Evolutionary conservation across 2,797 vertebrate genomes (phyloP).

Genomic region (Eulemur albifrons): DNA sequence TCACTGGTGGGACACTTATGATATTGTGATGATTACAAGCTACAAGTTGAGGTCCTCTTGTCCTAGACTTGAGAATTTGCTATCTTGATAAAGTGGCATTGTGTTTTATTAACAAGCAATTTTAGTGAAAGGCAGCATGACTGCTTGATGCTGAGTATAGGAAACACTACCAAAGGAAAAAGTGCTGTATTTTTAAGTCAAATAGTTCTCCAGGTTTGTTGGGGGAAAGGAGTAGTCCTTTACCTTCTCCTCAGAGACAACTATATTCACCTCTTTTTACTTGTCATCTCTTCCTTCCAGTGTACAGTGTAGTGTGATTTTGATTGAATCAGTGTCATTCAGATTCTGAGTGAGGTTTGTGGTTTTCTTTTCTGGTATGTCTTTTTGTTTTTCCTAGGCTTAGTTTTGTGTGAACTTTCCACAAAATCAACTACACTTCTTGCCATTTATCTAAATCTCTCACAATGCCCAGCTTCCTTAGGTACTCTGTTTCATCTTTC

Average conservation of each 20-base stretch:
- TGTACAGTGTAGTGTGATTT: neutral
- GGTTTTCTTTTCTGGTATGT: neutral
- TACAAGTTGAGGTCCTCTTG: constrained; percentile 3
- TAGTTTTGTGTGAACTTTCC: neutral
- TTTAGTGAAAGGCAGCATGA: neutral
- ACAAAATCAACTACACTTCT: neutral
- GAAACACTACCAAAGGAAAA: neutral
- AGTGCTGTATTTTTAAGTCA: neutral
- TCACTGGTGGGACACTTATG: neutral
- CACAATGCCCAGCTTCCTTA: neutral
- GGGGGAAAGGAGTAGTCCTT: neutral
- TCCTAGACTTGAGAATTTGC: constrained; percentile 26
- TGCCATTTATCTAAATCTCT: neutral
- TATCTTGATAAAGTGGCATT: neutral
- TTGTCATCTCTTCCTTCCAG: neutral
- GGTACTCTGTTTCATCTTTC: neutral
- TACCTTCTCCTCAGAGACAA: neutral
- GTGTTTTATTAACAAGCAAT: neutral
- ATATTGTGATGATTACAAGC: neutral
- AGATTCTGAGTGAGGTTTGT: neutral
- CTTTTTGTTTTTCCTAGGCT: neutral
- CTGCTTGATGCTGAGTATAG: neutral
- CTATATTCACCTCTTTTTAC: neutral
- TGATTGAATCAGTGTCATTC: neutral
- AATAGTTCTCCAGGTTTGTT: neutral